phyloP scores from a whole-genome alignment of 2,888 invertebrate genomes.

The Noctua fimbriata region DNA sequence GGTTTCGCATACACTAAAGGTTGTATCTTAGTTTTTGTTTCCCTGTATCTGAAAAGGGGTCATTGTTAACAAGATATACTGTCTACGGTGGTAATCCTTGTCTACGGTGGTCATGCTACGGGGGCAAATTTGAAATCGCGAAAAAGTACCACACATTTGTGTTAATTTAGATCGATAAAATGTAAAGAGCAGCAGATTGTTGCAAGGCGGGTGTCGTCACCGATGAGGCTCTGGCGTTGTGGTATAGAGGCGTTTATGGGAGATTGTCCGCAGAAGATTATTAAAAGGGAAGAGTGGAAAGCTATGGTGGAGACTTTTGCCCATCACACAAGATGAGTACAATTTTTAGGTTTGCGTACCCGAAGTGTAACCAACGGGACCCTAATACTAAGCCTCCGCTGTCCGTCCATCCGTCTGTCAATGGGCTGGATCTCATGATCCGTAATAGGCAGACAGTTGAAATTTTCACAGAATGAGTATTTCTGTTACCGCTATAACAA shows the following conservation, averaged over 20 bases:
- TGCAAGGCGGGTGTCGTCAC: background rate
- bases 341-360: background rate
- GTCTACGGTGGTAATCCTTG: too few relatives aligned
- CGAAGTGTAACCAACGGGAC: too few relatives aligned
- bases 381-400: too few relatives aligned
- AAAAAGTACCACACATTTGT: background rate
- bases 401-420: too few relatives aligned
- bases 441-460: too few relatives aligned
- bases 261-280: background rate
- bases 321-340: background rate
- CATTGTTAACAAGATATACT: background rate
- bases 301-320: background rate
- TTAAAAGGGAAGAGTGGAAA: background rate
- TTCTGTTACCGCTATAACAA: too few relatives aligned
- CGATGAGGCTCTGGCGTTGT: background rate
- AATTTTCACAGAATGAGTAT: too few relatives aligned
- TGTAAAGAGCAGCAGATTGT: background rate
- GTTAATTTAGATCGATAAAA: background rate
- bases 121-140: background rate
- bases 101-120: too few relatives aligned
- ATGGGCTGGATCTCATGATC: too few relatives aligned
- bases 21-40: background rate
- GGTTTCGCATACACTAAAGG: too few relatives aligned
- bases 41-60: background rate
- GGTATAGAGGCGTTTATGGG: background rate